Percentiles rank a stretch among this genome's conserved stretches.
phyloP scores from a whole-genome alignment of 1,140 invertebrate genomes.

The Euwallacea similis region DNA sequence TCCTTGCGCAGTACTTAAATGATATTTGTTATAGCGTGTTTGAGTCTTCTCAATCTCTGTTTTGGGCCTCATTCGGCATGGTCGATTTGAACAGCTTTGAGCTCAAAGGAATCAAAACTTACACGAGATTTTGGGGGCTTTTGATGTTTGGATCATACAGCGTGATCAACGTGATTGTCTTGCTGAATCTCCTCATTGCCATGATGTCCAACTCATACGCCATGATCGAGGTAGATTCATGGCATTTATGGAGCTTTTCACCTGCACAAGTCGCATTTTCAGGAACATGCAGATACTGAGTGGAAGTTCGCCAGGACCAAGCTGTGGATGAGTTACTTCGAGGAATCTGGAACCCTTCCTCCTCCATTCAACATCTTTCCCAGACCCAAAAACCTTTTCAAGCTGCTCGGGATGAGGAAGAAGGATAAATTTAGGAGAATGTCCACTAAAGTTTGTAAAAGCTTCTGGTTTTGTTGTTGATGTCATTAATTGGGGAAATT shows the following conservation, averaged over 20 bases:
- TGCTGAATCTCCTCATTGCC: conserved; percentile 84
- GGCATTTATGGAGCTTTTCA: background rate
- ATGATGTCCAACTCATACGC: conserved; percentile 92
- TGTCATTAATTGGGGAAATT: background rate
- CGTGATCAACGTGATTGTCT: conserved; percentile 83
- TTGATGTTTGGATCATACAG: conserved; percentile 82
- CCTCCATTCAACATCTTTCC: conserved; percentile 85
- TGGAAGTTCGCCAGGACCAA: conserved; percentile 91
- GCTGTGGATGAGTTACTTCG: conserved; percentile 90
- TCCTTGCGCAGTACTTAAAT: no score
- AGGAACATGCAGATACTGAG: conserved; percentile 49
- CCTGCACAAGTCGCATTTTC: conserved; percentile 8
- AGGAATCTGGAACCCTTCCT: conserved; percentile 81
- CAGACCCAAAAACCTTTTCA: conserved; percentile 68
- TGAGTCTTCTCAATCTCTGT: conserved; percentile 85
- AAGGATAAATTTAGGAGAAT: conserved; percentile 71
- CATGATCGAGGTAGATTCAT: conserved; percentile 63
- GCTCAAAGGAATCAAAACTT: conserved; percentile 73
- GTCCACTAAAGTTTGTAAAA: conserved; percentile 60
- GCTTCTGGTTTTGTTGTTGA: background rate
- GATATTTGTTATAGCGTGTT: conserved; percentile 69
- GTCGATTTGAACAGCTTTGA: conserved; percentile 80
- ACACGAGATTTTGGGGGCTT: conserved; percentile 78
- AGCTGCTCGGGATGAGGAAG: conserved; percentile 65
- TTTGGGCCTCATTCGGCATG: conserved; percentile 88